Base-by-base conservation (phyloP, 2,888 invertebrate species). In the Eutolmus rufibarbis region DNA sequence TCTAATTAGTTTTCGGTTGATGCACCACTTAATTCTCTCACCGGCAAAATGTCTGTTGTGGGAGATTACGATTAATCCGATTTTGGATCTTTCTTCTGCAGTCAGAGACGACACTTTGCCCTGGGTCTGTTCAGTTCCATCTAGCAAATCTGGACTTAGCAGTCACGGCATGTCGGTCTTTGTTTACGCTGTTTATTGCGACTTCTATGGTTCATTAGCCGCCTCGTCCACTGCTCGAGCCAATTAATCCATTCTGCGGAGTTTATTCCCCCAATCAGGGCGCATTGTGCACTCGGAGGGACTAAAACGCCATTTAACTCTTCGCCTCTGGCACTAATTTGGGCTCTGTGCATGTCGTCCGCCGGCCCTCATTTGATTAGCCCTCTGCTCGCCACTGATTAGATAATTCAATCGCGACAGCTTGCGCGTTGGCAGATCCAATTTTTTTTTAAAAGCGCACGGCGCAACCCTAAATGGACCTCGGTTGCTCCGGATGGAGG, bases 221-320 rank as follows among this genome's bases (percentile, higher is more conserved):
- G 82, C 14, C 43, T 4, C 57, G 34, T 81, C n/a, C 37, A 31
- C 82, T 57, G 19, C 40, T 82, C 82, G 12, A 66, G 82, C n/a
- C 82, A 82, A 82, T 82, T 82, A 82, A 66, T 82, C 82, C 37
- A 57, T 82, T 82, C 82, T 82, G 34, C n/a, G 12, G 57, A 34
- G 82, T 37, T 82, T 66, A 66, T 57, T 82, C 82, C 82, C 66
- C 37, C 57, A 82, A 82, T 82, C 82, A 57, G 57, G 37, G 23
- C 82, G 51, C 23, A 57, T 82, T 82, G 82, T 57, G 51, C 34
- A 66, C 82, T n/a, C 82, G 14, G 81, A 51, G 12, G 34, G 56
- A 57, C 56, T 66, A 82, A 57, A 82, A n/a, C 34, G 37, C 19
- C 28, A 57, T 57, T 82, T 82, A 82, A 82, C 19, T 82, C 34